A percentile compares a stretch with the other conserved stretches of the same genome.
phyloP scores from a whole-genome alignment of 1,140 invertebrate species.

The Ctenoplectra terminalis region DNA sequence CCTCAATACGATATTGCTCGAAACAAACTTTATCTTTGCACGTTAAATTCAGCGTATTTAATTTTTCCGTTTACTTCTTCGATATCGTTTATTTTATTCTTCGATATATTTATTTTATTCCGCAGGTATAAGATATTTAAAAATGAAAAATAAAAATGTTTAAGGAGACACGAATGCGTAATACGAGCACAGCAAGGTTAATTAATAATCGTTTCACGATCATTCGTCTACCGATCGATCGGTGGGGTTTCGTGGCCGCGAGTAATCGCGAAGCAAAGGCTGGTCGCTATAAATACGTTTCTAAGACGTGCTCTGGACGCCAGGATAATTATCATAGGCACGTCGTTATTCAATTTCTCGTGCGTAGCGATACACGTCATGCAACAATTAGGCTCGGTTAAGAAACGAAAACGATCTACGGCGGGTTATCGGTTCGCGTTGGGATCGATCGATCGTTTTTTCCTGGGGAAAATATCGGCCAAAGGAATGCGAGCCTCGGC shows the following conservation, averaged over 20 bases:
- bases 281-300: slow-evolving; percentile 8
- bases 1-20: no score
- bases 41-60: no score
- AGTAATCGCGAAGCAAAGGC: not conserved
- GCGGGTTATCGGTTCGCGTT: not conserved
- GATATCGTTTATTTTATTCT: no score
- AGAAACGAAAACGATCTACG: not conserved
- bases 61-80: no score
- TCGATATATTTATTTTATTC: no score
- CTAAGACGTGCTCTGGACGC: slow-evolving; percentile 29
- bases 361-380: slow-evolving; percentile 27
- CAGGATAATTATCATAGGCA: slow-evolving; percentile 39
- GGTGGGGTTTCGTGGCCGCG: not conserved
- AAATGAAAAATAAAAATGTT: no score
- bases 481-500: not conserved
- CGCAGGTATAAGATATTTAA: no score
- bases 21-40: no score
- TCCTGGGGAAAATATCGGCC: not conserved
- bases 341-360: slow-evolving; percentile 46
- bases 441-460: not conserved
- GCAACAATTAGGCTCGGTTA: slow-evolving; percentile 21
- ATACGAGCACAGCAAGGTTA: no score
- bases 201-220: not conserved
- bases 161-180: no score
- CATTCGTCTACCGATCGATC: slow-evolving; percentile 12